Evolutionary conservation across 2,797 vertebrate genomes (phyloP).

Genomic region (Semotilus atromaculatus): DNA sequence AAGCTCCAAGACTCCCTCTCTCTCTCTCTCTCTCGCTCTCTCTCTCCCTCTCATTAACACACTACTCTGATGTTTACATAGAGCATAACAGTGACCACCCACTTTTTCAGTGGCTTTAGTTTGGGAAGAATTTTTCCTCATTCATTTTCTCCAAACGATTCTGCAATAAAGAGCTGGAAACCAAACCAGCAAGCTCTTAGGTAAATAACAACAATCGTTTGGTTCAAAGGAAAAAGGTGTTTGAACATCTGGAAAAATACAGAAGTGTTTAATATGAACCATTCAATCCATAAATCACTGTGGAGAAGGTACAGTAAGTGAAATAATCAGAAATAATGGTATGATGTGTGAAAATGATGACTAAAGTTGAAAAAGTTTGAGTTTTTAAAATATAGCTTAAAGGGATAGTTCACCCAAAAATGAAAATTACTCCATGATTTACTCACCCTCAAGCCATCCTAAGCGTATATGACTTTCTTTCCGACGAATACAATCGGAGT

Average conservation of each 20-base stretch:
- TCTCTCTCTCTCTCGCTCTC: constrained; percentile 36
- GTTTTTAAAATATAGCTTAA: not conserved
- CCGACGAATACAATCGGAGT: too few relatives aligned
- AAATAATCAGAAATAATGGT: not conserved
- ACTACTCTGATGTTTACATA: constrained; percentile 36
- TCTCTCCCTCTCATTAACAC: constrained; percentile 44
- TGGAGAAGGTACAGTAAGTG: not conserved
- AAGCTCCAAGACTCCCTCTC: constrained; percentile 65
- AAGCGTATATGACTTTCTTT: too few relatives aligned
- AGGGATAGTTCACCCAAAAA: too few relatives aligned
- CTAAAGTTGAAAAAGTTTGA: not conserved
- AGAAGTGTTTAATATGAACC: not conserved
- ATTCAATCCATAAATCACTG: not conserved
- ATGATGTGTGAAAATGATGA: not conserved
- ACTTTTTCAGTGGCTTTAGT: constrained; percentile 12
- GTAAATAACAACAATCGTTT: not conserved
- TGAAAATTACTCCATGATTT: too few relatives aligned
- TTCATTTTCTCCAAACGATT: constrained; percentile 7
- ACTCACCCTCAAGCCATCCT: too few relatives aligned
- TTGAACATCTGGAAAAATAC: not conserved
- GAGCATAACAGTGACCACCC: constrained; percentile 35
- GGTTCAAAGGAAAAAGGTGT: not conserved
- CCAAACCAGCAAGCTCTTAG: not conserved
- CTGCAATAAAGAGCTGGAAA: not conserved
- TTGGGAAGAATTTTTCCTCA: not conserved